Conservation (phyloP, 2,113 vertebrate genomes). For the Mormoops blainvillei region DNA sequence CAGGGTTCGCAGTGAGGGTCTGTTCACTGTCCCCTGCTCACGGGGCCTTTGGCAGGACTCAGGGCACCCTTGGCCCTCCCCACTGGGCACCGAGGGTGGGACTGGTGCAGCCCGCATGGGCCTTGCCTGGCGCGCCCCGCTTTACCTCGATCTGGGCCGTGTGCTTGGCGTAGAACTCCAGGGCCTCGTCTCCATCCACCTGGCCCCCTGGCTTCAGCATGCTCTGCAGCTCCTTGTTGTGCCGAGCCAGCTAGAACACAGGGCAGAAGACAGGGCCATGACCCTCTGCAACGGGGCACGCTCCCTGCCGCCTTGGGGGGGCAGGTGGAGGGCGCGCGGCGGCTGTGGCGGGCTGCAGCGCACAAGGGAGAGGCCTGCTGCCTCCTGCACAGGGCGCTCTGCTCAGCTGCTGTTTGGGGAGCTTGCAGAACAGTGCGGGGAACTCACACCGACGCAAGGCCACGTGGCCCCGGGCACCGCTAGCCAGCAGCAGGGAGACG, state of each 20-base stretch:
- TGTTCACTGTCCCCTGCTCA: too few species aligned
- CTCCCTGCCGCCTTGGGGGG: conserved; percentile 66
- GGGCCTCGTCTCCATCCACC: conserved; percentile 95
- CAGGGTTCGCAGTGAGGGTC: rapidly evolving
- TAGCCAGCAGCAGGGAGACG: neutral
- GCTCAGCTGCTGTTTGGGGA: conserved; percentile 62
- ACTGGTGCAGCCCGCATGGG: too few species aligned
- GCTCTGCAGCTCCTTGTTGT: conserved; percentile 98
- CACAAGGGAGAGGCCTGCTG: conserved; percentile 64
- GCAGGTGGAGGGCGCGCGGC: conserved; percentile 32
- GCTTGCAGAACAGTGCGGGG: conserved; percentile 29
- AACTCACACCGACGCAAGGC: conserved; percentile 6
- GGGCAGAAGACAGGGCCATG: conserved; percentile 40
- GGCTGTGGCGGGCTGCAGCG: too few species aligned
- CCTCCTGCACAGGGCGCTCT: conserved; percentile 51
- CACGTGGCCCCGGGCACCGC: conserved; percentile 1
- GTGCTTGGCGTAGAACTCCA: conserved; percentile 98
- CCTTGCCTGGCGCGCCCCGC: neutral
- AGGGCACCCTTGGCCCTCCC: too few species aligned
- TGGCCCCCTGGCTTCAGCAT: conserved; percentile 96
- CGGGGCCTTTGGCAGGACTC: too few species aligned
- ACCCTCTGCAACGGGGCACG: neutral
- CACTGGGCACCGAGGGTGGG: too few species aligned
- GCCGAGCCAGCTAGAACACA: conserved; percentile 91
- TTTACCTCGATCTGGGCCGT: conserved; percentile 98